A percentile compares a stretch with the other conserved stretches of the same genome.
Evolutionary conservation across 1,140 invertebrate species (phyloP).

Genomic region (Stegodyphus mimosarum): DNA sequence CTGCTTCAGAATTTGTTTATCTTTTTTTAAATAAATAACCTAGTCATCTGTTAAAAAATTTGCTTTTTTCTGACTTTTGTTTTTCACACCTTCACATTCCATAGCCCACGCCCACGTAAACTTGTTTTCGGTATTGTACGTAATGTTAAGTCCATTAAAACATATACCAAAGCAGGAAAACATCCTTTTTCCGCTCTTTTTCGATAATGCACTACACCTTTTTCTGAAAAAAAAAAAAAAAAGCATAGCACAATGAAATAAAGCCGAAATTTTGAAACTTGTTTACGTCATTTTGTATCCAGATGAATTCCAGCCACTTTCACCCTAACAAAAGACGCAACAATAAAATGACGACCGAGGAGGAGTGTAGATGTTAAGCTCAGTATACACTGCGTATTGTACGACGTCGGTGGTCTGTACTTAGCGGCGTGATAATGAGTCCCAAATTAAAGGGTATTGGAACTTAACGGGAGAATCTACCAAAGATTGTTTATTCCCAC

Average conservation of each 20-base stretch:
- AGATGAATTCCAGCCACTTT: conserved; percentile 6
- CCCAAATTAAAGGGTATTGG: conserved; percentile 43
- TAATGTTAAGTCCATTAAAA: no score
- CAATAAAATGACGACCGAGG: conserved; percentile 7
- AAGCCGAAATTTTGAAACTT: not conserved
- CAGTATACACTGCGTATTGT: conserved; percentile 19
- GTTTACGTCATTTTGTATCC: conserved; percentile 28
- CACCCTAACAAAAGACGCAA: conserved; percentile 16
- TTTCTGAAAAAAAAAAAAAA: no score
- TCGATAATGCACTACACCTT: no score
- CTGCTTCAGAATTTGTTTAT: no score
- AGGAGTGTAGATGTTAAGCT: not conserved
- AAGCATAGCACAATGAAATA: not conserved
- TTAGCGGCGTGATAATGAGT: conserved; percentile 52
- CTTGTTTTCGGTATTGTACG: no score
- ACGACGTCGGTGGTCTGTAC: conserved; percentile 53
- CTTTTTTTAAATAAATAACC: no score
- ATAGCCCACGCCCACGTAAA: no score
- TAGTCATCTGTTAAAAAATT: no score
- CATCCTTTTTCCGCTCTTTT: no score
- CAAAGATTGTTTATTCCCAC: conserved; percentile 37
- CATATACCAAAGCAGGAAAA: no score
- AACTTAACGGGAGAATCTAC: not conserved
- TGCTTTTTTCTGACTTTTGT: no score
- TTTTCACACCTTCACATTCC: no score